Conservation (phyloP, 2,113 vertebrate genomes). For the Notiomystis cincta region DNA sequence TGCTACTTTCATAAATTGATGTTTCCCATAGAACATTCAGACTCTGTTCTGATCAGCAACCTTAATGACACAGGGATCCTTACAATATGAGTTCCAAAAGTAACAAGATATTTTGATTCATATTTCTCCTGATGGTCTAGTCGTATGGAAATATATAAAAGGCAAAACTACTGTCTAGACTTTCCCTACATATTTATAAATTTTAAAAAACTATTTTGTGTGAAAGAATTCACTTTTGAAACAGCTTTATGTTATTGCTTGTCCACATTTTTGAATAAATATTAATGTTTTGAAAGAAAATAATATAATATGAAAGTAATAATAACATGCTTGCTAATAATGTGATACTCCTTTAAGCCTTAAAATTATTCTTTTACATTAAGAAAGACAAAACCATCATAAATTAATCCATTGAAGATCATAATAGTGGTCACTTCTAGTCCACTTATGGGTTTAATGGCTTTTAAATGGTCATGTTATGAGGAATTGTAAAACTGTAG, state of each 20-base stretch:
- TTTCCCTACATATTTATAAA: neutral
- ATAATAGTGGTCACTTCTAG: neutral
- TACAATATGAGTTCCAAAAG: neutral
- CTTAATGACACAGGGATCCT: neutral
- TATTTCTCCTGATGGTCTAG: neutral
- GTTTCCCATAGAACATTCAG: neutral
- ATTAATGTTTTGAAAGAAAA: neutral
- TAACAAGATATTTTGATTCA: neutral
- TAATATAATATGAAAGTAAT: neutral
- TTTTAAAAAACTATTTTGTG: neutral
- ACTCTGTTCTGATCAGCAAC: neutral
- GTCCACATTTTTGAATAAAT: neutral
- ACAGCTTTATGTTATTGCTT: neutral
- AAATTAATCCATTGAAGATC: neutral
- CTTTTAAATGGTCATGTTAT: neutral
- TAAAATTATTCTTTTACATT: neutral
- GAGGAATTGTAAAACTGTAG: neutral
- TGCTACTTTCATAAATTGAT: neutral
- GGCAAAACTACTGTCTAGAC: neutral
- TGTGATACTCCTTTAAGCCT: neutral
- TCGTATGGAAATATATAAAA: neutral
- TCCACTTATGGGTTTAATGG: neutral
- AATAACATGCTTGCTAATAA: neutral
- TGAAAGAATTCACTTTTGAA: neutral
- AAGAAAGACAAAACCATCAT: neutral